Base-by-base conservation (phyloP, 1,140 invertebrate species). In the Cotesia typhae region DNA sequence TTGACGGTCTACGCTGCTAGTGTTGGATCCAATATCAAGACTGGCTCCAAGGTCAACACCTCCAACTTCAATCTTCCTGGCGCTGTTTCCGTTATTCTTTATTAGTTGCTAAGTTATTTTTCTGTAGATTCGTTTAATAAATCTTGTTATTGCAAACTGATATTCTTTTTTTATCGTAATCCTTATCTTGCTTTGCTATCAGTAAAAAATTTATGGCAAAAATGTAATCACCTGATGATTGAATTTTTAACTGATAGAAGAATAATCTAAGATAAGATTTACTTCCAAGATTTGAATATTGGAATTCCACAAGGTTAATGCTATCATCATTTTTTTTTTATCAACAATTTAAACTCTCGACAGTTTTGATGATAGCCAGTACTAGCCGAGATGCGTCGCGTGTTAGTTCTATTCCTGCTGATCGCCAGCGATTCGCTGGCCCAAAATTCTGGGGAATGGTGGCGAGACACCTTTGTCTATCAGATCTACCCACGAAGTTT, bases 401-500 rank as follows among this genome's bases (percentile, higher is more conserved):
- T 20, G 12, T 71, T 9, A 20, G 73, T 37, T 17, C 57, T 59
- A 28, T 17, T 17, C 14, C 3, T 20, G 3, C 4, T 9, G 1
- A 9, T 9, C 3, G 4, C 4, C 7, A 20, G 17, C 1, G 14
- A 17, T 3, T 4, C 57, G 6, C 57, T 10, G 7, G 57, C 57
- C 5, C 14, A 17, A 5, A 59, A 17, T 47, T 6, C 41, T 20
- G 55, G 5, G 4, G 74, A 72, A 38, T 96, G 94, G 94, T 95
- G 92, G 91, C 87, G 93, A 74, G 89, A 88, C 38, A 90, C 89
- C 1, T 81, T 90, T 4, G 87, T 95, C 35, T 96, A 96, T 81
- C 93, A 95, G 83, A 90, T 95, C 57, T 94, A 95, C 80, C 92
- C 92, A 0, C 85, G 92, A 66, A 94, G 93, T 2, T 96, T 94